phyloP scores from a whole-genome alignment of 2,888 invertebrate species.

The Phortica magna region DNA sequence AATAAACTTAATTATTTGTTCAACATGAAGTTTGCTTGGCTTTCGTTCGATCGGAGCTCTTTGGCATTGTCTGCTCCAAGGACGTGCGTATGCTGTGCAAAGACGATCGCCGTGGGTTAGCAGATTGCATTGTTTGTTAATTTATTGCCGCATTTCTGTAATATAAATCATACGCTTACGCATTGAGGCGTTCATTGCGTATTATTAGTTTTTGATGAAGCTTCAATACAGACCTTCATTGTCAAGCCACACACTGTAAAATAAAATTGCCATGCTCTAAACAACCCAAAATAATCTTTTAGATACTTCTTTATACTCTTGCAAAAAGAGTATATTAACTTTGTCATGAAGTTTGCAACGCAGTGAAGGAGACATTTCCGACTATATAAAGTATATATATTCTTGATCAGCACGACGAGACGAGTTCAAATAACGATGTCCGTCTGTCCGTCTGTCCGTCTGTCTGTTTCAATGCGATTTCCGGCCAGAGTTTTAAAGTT shows the following conservation, averaged over 20 bases:
- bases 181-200: neutral
- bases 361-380: too few relatives aligned
- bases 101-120: neutral
- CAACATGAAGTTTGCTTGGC: neutral
- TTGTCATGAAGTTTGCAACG: too few relatives aligned
- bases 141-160: neutral
- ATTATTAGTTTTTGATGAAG: slow-evolving; percentile 1
- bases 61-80: slow-evolving; percentile 10
- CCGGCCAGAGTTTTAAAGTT: too few relatives aligned
- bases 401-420: too few relatives aligned
- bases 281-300: neutral
- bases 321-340: too few relatives aligned
- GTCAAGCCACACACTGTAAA: too few relatives aligned
- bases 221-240: neutral
- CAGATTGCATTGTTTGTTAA: slow-evolving; percentile 6
- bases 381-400: too few relatives aligned
- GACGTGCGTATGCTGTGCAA: neutral
- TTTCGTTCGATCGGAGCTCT: neutral
- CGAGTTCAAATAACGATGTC: too few relatives aligned
- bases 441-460: too few relatives aligned
- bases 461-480: too few relatives aligned
- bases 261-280: neutral
- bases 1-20: slow-evolving; percentile 17
- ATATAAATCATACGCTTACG: slow-evolving; percentile 3
- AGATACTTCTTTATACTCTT: neutral